A percentile compares a stretch with the other conserved stretches of the same genome.
phyloP scores from a whole-genome alignment of 2,888 invertebrate genomes.

The Athripsodes cinereus region DNA sequence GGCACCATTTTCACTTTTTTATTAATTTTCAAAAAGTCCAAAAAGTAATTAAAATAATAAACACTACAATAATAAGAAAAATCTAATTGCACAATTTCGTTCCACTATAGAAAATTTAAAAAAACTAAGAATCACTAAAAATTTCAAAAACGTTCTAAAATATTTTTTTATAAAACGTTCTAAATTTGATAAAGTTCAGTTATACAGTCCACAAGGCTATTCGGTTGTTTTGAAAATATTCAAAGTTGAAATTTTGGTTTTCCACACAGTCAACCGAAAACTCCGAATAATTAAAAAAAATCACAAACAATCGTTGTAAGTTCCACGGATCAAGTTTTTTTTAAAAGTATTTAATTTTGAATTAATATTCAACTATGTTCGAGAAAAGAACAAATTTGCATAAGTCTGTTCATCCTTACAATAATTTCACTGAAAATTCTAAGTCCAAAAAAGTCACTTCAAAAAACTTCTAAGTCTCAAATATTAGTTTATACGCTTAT shows the following conservation, averaged over 20 bases:
- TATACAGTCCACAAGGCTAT: constrained; percentile 10
- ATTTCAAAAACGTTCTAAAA: neutral
- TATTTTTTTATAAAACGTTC: neutral
- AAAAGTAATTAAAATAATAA: neutral
- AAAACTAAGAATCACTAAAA: neutral
- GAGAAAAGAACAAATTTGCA: neutral
- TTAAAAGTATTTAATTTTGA: neutral
- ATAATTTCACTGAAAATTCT: neutral
- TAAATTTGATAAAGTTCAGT: neutral
- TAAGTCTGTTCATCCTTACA: neutral
- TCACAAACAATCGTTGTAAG: neutral
- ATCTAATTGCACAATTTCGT: neutral
- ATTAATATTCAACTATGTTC: neutral
- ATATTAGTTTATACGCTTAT: neutral
- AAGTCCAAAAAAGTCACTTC: neutral
- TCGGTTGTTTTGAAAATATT: constrained; percentile 7
- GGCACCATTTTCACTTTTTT: constrained; percentile 58
- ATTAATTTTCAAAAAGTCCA: neutral
- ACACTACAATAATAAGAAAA: neutral
- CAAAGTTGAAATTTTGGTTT: neutral
- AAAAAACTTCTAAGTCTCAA: neutral
- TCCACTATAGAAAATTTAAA: constrained; percentile 1
- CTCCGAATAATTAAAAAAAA: constrained; percentile 9
- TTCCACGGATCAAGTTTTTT: neutral
- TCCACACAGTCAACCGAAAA: constrained; percentile 12